A percentile compares a stretch with the other conserved stretches of the same genome.
These are phyloP conservation scores for Rattus rattus DNA, from an alignment of 2,113 vertebrate species.

Conservation along the genomic window DNA sequence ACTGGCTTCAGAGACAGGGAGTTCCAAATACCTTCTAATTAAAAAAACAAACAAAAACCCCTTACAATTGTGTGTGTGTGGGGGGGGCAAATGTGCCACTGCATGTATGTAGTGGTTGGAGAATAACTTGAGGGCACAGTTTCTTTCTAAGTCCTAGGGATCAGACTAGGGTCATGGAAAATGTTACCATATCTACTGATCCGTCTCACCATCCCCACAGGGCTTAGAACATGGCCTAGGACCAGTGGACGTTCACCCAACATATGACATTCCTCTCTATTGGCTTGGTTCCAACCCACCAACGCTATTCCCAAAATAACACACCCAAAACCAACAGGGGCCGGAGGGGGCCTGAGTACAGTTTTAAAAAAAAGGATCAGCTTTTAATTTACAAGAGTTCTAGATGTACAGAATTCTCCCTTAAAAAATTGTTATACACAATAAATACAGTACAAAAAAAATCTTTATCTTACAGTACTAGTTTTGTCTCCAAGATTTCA, in stretches of 20 bases:
- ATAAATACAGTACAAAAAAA: slow-evolving; percentile 99
- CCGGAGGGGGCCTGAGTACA: slow-evolving; percentile 17
- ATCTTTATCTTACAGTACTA: slow-evolving; percentile 96
- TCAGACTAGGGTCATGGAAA: background rate
- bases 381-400: slow-evolving; percentile 99
- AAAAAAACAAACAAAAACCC: background rate
- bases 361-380: slow-evolving; percentile 92
- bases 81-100: background rate
- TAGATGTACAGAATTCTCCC: slow-evolving; percentile 96
- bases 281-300: background rate
- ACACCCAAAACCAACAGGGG: slow-evolving; percentile 53
- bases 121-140: background rate
- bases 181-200: background rate
- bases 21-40: background rate
- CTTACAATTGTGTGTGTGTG: background rate
- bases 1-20: no score
- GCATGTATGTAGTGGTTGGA: background rate
- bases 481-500: slow-evolving; percentile 88
- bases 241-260: background rate
- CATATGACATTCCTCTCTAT: background rate
- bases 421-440: slow-evolving; percentile 98
- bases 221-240: no score
- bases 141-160: background rate
- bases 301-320: background rate
- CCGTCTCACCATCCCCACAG: background rate